Base-by-base conservation (phyloP, 2,888 invertebrate genomes). In the Tenthredo scrophulariae region DNA sequence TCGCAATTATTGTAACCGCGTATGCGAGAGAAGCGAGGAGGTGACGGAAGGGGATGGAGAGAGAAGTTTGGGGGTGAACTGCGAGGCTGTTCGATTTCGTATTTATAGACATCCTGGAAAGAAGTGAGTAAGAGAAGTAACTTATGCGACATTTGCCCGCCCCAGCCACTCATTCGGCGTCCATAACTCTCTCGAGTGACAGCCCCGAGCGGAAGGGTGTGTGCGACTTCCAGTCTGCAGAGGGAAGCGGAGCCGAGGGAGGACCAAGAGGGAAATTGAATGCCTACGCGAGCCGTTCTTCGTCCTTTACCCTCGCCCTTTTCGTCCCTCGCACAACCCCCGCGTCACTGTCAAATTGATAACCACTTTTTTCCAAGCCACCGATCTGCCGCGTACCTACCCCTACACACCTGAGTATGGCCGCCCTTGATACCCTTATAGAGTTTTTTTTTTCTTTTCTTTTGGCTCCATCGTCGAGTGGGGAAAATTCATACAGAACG, bases 141-240 rank as follows among this genome's bases (percentile, higher is more conserved):
- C 92, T 93, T 93, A 93, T 93, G 92, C 92, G 92, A 92, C 92
- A 91, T 91, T 92, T 90, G 91, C 92, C 92, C 93, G 91, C 92
- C 92, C 83, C 92, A 92, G 92, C 92, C 90, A 92, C 92, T 92
- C 92, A 92, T 92, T 92, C 91, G 89, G 90, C 90, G 89, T 90
- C 91, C 92, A 93, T 93, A 93, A 93, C 90, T 93, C 92, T 92
- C 89, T 54, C 86, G 89, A 90, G 92, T 92, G 93, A 92, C 93
- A 92, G 92, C 89, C 90, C 88, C 89, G 91, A 92, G 91, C 92
- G 92, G 93, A 93, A 92, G 92, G 92, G 91, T 91, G 91, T 86
- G 85, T 85, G 85, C 70, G 84, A 80, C 82, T 67, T 77, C n/a
- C 46, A 67, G 80, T 70, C 74, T 67, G 62, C 80, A 22, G 22